phyloP scores from a whole-genome alignment of 2,888 invertebrate genomes.

The Malachius bipustulatus region DNA sequence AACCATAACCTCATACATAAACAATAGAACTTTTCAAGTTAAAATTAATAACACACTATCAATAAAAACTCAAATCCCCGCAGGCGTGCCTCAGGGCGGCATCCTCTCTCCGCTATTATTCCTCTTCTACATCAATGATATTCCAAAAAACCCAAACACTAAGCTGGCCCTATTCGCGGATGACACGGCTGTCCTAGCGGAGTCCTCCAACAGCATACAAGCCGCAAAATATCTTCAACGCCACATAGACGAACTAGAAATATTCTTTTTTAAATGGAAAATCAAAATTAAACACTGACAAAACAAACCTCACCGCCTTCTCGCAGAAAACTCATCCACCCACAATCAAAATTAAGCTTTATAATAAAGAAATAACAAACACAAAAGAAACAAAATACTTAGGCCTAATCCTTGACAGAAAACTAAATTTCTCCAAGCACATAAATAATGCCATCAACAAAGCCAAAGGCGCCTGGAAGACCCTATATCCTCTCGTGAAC shows the following conservation, averaged over 20 bases:
- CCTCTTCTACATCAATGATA: slow-evolving; percentile 7
- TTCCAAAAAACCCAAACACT: slow-evolving; percentile 3
- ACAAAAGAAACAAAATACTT: background rate
- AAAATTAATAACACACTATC: background rate
- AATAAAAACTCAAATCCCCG: background rate
- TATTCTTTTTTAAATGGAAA: slow-evolving; percentile 6
- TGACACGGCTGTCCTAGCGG: slow-evolving; percentile 6
- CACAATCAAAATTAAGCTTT: slow-evolving; percentile 3
- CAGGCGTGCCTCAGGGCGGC: slow-evolving; percentile 6
- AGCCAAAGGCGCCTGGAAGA: background rate
- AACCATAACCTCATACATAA: slow-evolving; percentile 4
- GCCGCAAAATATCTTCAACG: slow-evolving; percentile 1
- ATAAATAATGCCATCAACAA: slow-evolving; percentile 1
- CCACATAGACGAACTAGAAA: background rate
- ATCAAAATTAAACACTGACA: slow-evolving; percentile 6
- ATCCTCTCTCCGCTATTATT: slow-evolving; percentile 7
- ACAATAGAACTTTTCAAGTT: slow-evolving; percentile 7
- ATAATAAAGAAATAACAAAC: background rate
- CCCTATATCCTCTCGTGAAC: slow-evolving; percentile 1
- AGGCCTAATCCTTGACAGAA: slow-evolving; percentile 7
- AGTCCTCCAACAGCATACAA: background rate
- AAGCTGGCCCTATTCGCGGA: slow-evolving; percentile 7
- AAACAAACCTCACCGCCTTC: background rate
- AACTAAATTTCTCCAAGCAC: slow-evolving; percentile 3
- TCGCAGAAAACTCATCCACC: background rate